Evolutionary conservation across 2,797 vertebrate species (phyloP).

Genomic region (Pristis pectinata): DNA sequence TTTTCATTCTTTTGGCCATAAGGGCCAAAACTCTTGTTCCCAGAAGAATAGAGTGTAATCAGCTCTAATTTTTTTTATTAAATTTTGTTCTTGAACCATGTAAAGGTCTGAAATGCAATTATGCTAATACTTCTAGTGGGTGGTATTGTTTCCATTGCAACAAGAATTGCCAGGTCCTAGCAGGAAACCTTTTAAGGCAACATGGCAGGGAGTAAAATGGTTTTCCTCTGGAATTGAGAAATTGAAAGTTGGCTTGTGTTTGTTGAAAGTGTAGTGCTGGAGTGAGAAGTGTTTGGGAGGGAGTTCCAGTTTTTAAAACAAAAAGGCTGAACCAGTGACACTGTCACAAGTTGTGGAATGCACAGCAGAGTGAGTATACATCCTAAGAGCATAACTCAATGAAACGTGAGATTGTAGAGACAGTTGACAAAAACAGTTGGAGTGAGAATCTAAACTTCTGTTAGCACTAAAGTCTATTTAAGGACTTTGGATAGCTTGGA

Average conservation of each 20-base stretch:
- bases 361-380: not conserved
- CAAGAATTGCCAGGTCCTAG: no score
- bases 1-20: not conserved
- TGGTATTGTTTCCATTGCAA: not conserved
- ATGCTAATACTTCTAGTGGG: not conserved
- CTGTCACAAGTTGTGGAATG: not conserved
- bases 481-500: not conserved
- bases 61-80: no score
- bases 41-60: not conserved
- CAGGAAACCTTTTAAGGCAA: not conserved
- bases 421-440: not conserved
- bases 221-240: not conserved
- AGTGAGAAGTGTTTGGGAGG: not conserved
- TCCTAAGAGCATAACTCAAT: not conserved
- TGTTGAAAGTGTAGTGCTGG: no score
- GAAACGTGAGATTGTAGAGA: not conserved
- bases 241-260: not conserved
- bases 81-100: not conserved
- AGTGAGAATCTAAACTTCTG: not conserved
- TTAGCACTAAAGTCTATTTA: no score
- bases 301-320: not conserved
- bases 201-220: not conserved
- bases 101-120: not conserved
- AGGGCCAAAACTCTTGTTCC: not conserved
- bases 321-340: not conserved